A percentile compares a stretch with the other conserved stretches of the same genome.
Conservation (phyloP, 2,113 vertebrate species). For the Cavia porcellus region DNA sequence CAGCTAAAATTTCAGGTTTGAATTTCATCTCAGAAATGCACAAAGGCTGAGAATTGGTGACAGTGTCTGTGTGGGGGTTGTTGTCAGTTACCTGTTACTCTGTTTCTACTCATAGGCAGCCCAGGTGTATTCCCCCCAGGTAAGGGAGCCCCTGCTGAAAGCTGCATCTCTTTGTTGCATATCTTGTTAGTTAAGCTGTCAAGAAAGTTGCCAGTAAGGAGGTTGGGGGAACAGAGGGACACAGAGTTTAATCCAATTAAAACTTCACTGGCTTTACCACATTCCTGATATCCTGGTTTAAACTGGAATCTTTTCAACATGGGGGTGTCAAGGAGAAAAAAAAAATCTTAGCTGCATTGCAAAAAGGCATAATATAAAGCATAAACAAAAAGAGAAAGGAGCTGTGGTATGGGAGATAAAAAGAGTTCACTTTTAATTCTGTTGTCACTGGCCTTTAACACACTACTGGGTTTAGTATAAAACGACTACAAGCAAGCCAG, state of each 20-base stretch:
- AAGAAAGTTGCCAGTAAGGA: slow-evolving; percentile 77
- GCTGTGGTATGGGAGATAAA: background rate
- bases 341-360: slow-evolving; percentile 39
- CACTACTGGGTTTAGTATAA: background rate
- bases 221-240: slow-evolving; percentile 70
- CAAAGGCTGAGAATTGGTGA: slow-evolving; percentile 78
- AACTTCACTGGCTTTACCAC: slow-evolving; percentile 87
- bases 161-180: slow-evolving; percentile 83
- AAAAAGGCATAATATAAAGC: slow-evolving; percentile 37
- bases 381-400: slow-evolving; percentile 50
- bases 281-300: slow-evolving; percentile 82
- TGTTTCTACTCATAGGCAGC: slow-evolving; percentile 75
- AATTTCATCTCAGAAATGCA: slow-evolving; percentile 72
- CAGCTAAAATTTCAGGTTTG: slow-evolving; percentile 78
- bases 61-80: slow-evolving; percentile 73
- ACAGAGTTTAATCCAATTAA: slow-evolving; percentile 90
- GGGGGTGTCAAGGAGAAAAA: background rate
- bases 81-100: slow-evolving; percentile 84
- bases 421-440: slow-evolving; percentile 65
- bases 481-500: background rate
- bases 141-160: slow-evolving; percentile 86
- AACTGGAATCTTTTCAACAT: slow-evolving; percentile 60
- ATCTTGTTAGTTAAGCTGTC: slow-evolving; percentile 87
- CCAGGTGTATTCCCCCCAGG: slow-evolving; percentile 91
- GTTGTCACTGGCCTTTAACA: slow-evolving; percentile 69